Evolutionary conservation across 2,888 invertebrate genomes (phyloP), one percentile per base, ranked within the genome.

Genomic region (Zaprionus lineosus): DNA sequence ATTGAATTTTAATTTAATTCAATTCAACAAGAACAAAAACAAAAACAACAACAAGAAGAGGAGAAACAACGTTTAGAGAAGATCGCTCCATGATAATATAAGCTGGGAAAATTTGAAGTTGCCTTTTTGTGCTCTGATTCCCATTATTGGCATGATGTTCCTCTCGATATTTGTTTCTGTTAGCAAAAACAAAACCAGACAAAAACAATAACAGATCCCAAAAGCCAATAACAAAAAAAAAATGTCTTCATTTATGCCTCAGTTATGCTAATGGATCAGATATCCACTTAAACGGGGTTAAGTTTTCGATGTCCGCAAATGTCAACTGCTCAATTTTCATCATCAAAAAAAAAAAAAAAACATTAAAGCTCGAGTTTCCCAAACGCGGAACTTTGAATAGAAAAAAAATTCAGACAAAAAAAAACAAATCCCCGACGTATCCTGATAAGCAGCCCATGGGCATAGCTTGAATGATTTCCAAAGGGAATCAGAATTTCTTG

Each of bases 1-100:
- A 78, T 75, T 77, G 82, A 77, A 77, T 81, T 83, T 86, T 66
- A 85, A 82, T 82, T 84, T 75, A 86, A 77, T 84, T 67, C 82
- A 76, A 81, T 81, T 69, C 69, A 68, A 63, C 34, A 16, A 47
- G 29, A 57, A 46, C 43, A 40, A 33, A 1, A 41, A 28, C 40
- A 40, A 53, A 39, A 50, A 58, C 64, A 65, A 19, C 40, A 61
- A 18, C 50, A 56, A 50, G 39, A 52, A 50, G 36, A 15, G 40
- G 39, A 37, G 39, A 58, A 70, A 74, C 62, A 84, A 75, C 71
- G 74, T 71, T 58, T 44, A 61, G 51, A 50, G 71, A 56, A 81
- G 78, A 79, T 79, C 66, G 60, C 55, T 52, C 53, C 62, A 60
- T 66, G 79, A 79, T 79, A 81, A 83, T 83, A 76, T 74, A 76